Evolutionary conservation across 2,888 invertebrate genomes (phyloP).

Genomic region (Orthonevra nobilis): DNA sequence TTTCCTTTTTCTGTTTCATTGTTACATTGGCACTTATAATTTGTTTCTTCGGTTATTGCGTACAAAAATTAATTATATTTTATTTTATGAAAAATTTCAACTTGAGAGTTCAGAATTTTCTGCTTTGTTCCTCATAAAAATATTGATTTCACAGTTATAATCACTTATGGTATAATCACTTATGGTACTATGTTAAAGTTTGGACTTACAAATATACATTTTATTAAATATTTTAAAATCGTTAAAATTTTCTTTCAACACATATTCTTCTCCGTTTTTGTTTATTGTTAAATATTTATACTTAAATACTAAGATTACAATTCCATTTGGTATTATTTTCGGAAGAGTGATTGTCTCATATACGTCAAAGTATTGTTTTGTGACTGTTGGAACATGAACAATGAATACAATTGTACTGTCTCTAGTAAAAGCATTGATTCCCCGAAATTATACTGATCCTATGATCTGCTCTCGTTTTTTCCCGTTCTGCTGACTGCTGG

Average conservation of each 20-base stretch:
- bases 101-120: conserved; percentile 9
- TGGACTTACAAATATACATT: conserved; percentile 6
- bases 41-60: background rate
- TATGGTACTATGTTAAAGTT: background rate
- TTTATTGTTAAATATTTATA: conserved; percentile 6
- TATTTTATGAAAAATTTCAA: conserved; percentile 11
- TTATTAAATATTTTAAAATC: conserved; percentile 15
- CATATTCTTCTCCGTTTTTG: conserved; percentile 18
- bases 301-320: conserved; percentile 3
- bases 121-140: conserved; percentile 5
- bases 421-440: too few species aligned
- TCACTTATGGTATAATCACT: conserved; percentile 11
- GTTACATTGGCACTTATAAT: conserved; percentile 6
- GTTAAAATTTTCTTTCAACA: conserved; percentile 7
- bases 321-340: conserved; percentile 9
- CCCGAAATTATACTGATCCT: conserved; percentile 6
- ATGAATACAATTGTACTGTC: background rate
- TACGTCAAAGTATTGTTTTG: conserved; percentile 3
- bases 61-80: background rate
- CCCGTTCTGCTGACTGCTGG: conserved; percentile 3
- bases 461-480: background rate
- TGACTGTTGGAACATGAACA: conserved; percentile 1
- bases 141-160: conserved; percentile 4
- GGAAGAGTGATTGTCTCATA: conserved; percentile 18
- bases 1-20: conserved; percentile 1